Base-by-base conservation (phyloP, 64 coral and sea anemone species). In the Porites lutea region DNA sequence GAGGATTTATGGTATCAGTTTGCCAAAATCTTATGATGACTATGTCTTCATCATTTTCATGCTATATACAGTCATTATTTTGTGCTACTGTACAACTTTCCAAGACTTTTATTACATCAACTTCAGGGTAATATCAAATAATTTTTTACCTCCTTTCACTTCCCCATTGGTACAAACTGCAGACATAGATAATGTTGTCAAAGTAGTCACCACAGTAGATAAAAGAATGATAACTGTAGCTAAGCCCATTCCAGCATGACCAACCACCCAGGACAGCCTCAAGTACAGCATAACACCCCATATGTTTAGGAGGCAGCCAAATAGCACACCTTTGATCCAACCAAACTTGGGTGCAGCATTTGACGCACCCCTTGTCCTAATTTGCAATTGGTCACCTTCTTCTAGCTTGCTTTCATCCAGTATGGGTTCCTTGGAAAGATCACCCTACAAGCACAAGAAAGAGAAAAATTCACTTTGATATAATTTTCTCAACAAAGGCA, bases 81-180 rank as follows among this genome's bases (percentile, higher is more conserved):
- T 37, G 27, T 37, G 27, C 27, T 37, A 37, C 27, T 37, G 27
- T 37, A 37, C 27, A 37, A 37, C 27, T 37, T 37, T 37, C 27
- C 27, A 37, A 37, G 27, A 37, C 27, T 37, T 37, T 37, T 37
- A 37, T 37, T 37, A 37, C 27, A 37, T 37, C 27, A 37, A 37
- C 27, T 57, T 57, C 12, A 4, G 54, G 53, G 12, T 7, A 57
- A 57, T 4, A 57, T 9, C 12, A 9, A 57, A 9, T 7, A 57
- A 57, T 57, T 3, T 9, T 65, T 54, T 86, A 99, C 97, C 97
- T 96, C 97, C 97, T 96, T 94, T 99, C 20, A 99, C 88, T 55
- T 99, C 91, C 53, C 97, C 97, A 89, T 99, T 99, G 54, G 97
- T 99, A 72, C 97, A 99, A 88, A 99, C 93, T 8, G 97, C 97